phyloP scores from a whole-genome alignment of 2,888 invertebrate species.

The Baronia brevicornis region DNA sequence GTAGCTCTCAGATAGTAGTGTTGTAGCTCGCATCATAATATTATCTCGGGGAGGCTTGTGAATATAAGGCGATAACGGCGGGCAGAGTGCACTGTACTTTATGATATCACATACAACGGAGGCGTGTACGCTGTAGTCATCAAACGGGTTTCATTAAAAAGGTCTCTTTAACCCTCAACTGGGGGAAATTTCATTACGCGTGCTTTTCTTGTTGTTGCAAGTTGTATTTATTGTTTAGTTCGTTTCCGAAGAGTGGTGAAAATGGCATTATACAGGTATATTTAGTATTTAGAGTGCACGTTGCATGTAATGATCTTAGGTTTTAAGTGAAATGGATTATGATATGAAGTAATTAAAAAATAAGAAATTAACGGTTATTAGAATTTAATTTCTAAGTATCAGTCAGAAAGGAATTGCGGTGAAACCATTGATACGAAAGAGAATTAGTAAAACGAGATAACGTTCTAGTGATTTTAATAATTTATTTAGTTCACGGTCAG shows the following conservation, averaged over 20 bases:
- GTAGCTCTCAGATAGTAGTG: slow-evolving; percentile 72
- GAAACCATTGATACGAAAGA: too few species aligned
- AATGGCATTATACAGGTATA: slow-evolving; percentile 65
- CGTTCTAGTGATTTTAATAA: too few species aligned
- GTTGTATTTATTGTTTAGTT: slow-evolving; percentile 27
- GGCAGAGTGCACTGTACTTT: slow-evolving; percentile 49
- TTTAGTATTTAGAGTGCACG: slow-evolving; percentile 14
- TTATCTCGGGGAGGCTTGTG: slow-evolving; percentile 54
- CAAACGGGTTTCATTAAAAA: slow-evolving; percentile 30
- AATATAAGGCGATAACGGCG: slow-evolving; percentile 65
- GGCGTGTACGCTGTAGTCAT: slow-evolving; percentile 55
- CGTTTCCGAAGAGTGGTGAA: slow-evolving; percentile 34
- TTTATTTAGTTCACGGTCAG: too few species aligned
- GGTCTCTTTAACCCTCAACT: slow-evolving; percentile 37
- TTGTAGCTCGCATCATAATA: slow-evolving; percentile 60
- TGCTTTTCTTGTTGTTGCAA: slow-evolving; percentile 17
- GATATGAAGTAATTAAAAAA: neutral
- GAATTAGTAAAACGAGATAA: too few species aligned
- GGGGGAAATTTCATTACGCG: slow-evolving; percentile 32
- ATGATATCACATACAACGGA: slow-evolving; percentile 60
- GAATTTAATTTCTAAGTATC: too few species aligned
- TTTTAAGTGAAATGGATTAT: neutral
- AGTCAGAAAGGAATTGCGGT: too few species aligned
- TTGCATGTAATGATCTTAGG: slow-evolving; percentile 18
- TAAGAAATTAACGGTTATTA: too few species aligned